phyloP scores from a whole-genome alignment of 2,113 vertebrate species.

The Aphelocoma coerulescens region DNA sequence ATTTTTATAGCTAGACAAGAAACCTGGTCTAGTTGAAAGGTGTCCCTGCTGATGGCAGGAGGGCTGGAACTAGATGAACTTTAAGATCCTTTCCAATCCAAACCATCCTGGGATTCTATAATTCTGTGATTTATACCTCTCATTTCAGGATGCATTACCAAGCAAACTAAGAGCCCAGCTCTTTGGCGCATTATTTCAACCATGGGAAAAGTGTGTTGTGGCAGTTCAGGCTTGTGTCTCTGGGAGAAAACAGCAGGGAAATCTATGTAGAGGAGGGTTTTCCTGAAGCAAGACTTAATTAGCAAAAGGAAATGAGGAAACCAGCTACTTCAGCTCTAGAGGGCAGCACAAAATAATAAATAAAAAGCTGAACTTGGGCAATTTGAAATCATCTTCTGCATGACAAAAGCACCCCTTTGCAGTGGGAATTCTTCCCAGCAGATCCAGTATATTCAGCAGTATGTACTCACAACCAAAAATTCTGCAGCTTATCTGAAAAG shows the following conservation, averaged over 20 bases:
- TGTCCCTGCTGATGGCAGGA: background rate
- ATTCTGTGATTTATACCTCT: background rate
- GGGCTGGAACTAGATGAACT: background rate
- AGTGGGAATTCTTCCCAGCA: background rate
- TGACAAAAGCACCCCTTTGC: background rate
- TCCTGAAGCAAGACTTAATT: background rate
- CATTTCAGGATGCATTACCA: background rate
- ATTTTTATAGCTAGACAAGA: background rate
- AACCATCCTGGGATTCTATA: background rate
- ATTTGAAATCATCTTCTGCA: background rate
- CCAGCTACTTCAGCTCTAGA: conserved; percentile 43
- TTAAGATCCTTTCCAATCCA: background rate
- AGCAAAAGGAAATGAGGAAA: background rate
- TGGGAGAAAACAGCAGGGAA: background rate
- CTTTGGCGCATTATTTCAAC: background rate
- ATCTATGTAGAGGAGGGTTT: background rate
- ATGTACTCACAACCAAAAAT: background rate
- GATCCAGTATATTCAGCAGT: background rate
- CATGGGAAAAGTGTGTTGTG: background rate
- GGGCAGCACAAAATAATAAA: conserved; percentile 64
- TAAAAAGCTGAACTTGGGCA: background rate
- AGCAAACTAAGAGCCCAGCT: background rate
- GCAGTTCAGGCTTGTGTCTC: background rate
- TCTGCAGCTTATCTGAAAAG: background rate
- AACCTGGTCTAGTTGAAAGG: background rate